Conservation (phyloP, 1,140 invertebrate species). For the Cydia strobilella region DNA sequence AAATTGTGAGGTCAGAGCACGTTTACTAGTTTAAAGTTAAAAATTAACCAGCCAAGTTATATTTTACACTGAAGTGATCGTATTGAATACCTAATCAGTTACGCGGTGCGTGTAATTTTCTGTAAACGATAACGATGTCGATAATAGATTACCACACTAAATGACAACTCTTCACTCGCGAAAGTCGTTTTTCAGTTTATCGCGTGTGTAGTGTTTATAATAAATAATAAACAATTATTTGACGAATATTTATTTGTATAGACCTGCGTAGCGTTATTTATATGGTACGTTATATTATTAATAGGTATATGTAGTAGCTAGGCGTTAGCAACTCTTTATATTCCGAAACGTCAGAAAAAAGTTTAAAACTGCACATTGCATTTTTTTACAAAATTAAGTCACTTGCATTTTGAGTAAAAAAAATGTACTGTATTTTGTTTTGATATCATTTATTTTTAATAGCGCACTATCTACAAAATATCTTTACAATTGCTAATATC, state of each 20-base stretch:
- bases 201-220: neutral
- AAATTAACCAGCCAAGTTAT: neutral
- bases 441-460: too few relatives aligned
- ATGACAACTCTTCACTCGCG: neutral
- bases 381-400: too few relatives aligned
- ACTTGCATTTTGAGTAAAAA: too few relatives aligned
- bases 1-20: too few relatives aligned
- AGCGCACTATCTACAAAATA: neutral
- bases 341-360: too few relatives aligned
- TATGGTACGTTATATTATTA: too few relatives aligned
- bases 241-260: neutral
- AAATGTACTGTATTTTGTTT: too few relatives aligned
- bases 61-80: slow-evolving; percentile 2
- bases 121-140: slow-evolving; percentile 17
- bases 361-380: too few relatives aligned
- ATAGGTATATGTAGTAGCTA: too few relatives aligned
- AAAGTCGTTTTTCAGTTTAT: slow-evolving; percentile 9
- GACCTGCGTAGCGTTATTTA: neutral
- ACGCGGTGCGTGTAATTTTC: slow-evolving; percentile 21
- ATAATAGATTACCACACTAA: slow-evolving; percentile 23
- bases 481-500: neutral
- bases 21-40: neutral
- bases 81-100: slow-evolving; percentile 1
- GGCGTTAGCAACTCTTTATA: too few relatives aligned
- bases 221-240: neutral